Evolutionary conservation across 1,140 invertebrate genomes (phyloP), one percentile per base, ranked within the genome.

Genomic region (Pseudomyrmex dendroicus): DNA sequence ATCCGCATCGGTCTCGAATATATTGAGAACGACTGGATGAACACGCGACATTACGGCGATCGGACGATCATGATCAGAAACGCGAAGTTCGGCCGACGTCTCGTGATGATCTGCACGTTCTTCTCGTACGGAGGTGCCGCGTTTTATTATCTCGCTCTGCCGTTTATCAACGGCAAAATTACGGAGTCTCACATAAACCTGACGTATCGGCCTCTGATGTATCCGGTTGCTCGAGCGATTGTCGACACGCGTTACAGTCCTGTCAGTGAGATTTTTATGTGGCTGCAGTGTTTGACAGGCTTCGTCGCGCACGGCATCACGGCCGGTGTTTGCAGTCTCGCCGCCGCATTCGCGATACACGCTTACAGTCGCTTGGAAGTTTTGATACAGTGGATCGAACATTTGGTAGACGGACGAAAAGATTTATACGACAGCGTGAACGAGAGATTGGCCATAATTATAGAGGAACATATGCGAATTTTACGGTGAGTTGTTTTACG

Each of bases 1-100:
- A 92, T 93, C 35, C 82, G 84, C 0, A 73, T 25, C 2, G 92
- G 91, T 66, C 62, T 93, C 17, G 17, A 88, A n/a, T 68, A 89
- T 2, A 82, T 93, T 2, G 84, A 88, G 10, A 48, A 82, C 10
- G 93, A 93, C 67, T 93, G 93, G 93, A 83, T 56, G 20, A 82
- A 78, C 0, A 74, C 90, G 7, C 61, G 0, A 1, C 2, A 83
- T 63, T 1, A 15, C 0, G 12, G 52, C 0, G 85, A 89, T 20
- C 56, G 73, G 2, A 17, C 52, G 2, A 80, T 84, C 9, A 89
- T 90, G 89, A 64, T 80, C 5, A 54, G 2, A 0, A 89, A 70
- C 22, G 86, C 83, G 1, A 82, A 68, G 1, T 86, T 84, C 1
- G 77, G 89, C 1, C 64, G 84, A 0, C 83, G 63, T 12, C 35